phyloP scores from a whole-genome alignment of 2,113 vertebrate genomes.

The Nematolebias whitei region DNA sequence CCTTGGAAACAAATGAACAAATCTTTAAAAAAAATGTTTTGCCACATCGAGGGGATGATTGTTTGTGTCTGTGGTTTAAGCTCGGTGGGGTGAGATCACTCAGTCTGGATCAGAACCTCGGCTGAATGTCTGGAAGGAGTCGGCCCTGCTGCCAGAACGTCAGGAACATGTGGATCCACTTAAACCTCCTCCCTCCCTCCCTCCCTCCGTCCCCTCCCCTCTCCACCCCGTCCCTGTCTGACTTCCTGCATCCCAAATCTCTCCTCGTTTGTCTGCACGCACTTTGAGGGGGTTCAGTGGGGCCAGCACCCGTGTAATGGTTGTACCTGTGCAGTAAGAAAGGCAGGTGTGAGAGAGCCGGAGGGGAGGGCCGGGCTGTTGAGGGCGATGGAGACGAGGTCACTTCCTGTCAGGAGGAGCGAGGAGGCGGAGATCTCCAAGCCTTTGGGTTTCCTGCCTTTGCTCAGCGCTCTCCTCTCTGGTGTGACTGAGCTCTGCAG shows the following conservation, averaged over 20 bases:
- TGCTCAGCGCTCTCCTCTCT: constrained; percentile 56
- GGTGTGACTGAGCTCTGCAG: constrained; percentile 72
- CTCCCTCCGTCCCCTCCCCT: too few species aligned
- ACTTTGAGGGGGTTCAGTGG: not conserved
- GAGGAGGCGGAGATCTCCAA: constrained; percentile 88
- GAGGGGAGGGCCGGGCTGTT: constrained; percentile 93
- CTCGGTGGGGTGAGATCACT: constrained; percentile 23
- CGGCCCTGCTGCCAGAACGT: constrained; percentile 59
- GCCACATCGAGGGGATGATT: too few species aligned
- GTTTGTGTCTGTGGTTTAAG: not conserved
- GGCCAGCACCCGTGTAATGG: too few species aligned
- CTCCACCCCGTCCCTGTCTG: constrained; percentile 55
- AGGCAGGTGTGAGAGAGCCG: constrained; percentile 91
- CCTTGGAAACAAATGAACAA: too few species aligned
- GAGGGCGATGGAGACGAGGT: constrained; percentile 90
- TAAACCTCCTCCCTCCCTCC: constrained; percentile 31
- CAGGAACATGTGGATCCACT: constrained; percentile 80
- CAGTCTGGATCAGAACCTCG: too few species aligned
- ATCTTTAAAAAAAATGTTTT: too few species aligned
- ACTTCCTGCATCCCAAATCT: constrained; percentile 23
- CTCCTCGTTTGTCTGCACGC: too few species aligned
- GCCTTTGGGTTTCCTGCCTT: constrained; percentile 90
- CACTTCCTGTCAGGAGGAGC: constrained; percentile 87
- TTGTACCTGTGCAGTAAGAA: constrained; percentile 90
- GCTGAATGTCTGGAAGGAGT: constrained; percentile 32